These are phyloP conservation scores for Pterocles gutturalis DNA, from an alignment of 2,113 vertebrate species.

Conservation along the genomic window DNA sequence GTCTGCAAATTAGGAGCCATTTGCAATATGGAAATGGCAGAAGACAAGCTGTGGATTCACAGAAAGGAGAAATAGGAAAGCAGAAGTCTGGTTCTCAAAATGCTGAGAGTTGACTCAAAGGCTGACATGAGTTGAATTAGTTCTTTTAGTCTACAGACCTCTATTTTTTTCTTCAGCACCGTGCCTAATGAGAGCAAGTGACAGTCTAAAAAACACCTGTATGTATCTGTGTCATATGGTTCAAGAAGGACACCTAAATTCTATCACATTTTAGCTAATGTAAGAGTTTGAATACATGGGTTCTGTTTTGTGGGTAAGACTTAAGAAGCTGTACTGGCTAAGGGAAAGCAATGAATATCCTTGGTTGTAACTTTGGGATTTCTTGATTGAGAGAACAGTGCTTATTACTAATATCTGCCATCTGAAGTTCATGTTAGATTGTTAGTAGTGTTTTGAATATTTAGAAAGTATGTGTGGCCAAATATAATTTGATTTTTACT, in stretches of 20 bases:
- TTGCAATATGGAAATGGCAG: background rate
- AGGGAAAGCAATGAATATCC: background rate
- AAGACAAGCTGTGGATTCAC: background rate
- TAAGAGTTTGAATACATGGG: background rate
- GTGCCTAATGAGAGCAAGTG: background rate
- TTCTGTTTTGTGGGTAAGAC: background rate
- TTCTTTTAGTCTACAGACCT: background rate
- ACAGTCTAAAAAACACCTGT: background rate
- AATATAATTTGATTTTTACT: background rate
- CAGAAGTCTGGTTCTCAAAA: background rate
- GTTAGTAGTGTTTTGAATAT: background rate
- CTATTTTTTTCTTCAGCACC: background rate
- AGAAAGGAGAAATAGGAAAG: background rate
- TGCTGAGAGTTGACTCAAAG: background rate
- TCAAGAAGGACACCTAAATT: background rate
- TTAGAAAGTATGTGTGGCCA: background rate
- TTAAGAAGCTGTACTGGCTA: background rate
- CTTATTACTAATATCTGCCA: background rate
- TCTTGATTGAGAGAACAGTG: background rate
- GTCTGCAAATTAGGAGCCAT: background rate
- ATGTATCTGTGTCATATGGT: fast-evolving
- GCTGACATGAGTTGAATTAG: background rate
- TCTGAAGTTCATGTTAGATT: background rate
- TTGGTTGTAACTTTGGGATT: background rate
- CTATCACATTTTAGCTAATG: background rate